phyloP scores from a whole-genome alignment of 1,140 invertebrate species.

The Physella acuta region DNA sequence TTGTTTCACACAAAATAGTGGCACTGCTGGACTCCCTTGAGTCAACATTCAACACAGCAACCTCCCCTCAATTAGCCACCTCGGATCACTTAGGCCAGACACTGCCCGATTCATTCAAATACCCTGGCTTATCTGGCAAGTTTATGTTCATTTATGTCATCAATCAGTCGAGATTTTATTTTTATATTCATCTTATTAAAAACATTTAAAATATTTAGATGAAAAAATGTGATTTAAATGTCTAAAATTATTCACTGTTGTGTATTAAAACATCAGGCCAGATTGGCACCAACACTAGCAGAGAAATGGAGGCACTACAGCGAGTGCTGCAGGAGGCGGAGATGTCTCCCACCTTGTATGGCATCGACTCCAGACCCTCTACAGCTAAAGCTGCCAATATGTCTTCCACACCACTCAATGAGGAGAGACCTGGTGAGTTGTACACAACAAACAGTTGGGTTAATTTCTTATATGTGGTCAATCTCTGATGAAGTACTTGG shows the following conservation, averaged over 20 bases:
- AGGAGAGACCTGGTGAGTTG: slow-evolving; percentile 31
- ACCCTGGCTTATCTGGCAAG: slow-evolving; percentile 45
- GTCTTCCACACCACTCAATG: slow-evolving; percentile 30
- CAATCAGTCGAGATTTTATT: too few relatives aligned
- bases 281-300: slow-evolving; percentile 53
- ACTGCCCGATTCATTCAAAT: slow-evolving; percentile 41
- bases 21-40: slow-evolving; percentile 43
- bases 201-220: too few relatives aligned
- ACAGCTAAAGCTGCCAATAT: slow-evolving; percentile 27
- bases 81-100: slow-evolving; percentile 37
- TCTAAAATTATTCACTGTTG: background rate
- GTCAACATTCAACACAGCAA: slow-evolving; percentile 55
- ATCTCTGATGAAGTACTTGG: too few relatives aligned
- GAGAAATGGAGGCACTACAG: slow-evolving; percentile 55
- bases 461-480: too few relatives aligned
- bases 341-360: slow-evolving; percentile 41
- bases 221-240: too few relatives aligned
- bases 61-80: slow-evolving; percentile 35
- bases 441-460: too few relatives aligned
- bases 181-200: too few relatives aligned
- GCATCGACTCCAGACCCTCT: slow-evolving; percentile 13
- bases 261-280: slow-evolving; percentile 35
- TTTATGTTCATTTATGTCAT: too few relatives aligned
- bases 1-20: too few relatives aligned
- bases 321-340: slow-evolving; percentile 46